These are phyloP conservation scores for Lutraria rhynchaena DNA, from an alignment of 1,140 invertebrate species.

Conservation along the genomic window DNA sequence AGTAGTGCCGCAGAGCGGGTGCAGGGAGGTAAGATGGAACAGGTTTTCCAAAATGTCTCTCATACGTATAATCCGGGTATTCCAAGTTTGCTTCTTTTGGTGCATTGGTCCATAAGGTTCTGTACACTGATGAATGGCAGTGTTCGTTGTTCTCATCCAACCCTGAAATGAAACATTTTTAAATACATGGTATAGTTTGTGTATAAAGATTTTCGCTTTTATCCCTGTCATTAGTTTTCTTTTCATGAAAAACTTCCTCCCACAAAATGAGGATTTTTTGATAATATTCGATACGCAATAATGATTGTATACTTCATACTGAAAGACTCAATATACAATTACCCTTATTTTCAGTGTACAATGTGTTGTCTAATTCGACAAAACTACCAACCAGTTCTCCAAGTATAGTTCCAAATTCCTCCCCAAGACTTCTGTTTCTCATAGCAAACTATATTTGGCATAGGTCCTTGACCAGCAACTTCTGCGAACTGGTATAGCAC, in stretches of 20 bases:
- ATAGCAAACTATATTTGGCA: constrained; percentile 42
- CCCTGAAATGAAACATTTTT: constrained; percentile 18
- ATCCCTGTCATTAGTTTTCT: background rate
- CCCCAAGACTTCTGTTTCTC: constrained; percentile 52
- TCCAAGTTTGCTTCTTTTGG: constrained; percentile 40
- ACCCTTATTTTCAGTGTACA: background rate
- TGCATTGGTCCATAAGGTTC: constrained; percentile 26
- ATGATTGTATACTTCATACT: background rate
- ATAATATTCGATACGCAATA: background rate
- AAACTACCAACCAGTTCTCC: constrained; percentile 57
- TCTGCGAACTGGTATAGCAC: constrained; percentile 25
- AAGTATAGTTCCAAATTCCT: constrained; percentile 57
- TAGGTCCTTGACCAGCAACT: too few relatives aligned
- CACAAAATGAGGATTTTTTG: background rate
- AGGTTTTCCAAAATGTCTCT: constrained; percentile 46
- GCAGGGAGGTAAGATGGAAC: constrained; percentile 9
- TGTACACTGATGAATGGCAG: constrained; percentile 26
- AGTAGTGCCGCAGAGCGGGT: constrained; percentile 5
- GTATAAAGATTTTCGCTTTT: background rate
- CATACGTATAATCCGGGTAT: constrained; percentile 44
- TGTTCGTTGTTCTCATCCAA: constrained; percentile 36
- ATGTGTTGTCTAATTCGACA: too few relatives aligned
- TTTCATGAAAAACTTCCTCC: background rate
- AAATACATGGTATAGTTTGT: background rate
- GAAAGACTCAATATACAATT: background rate